These are phyloP conservation scores for Gymnoscopelus braueri DNA, from an alignment of 2,797 vertebrate genomes.

Conservation along the genomic window DNA sequence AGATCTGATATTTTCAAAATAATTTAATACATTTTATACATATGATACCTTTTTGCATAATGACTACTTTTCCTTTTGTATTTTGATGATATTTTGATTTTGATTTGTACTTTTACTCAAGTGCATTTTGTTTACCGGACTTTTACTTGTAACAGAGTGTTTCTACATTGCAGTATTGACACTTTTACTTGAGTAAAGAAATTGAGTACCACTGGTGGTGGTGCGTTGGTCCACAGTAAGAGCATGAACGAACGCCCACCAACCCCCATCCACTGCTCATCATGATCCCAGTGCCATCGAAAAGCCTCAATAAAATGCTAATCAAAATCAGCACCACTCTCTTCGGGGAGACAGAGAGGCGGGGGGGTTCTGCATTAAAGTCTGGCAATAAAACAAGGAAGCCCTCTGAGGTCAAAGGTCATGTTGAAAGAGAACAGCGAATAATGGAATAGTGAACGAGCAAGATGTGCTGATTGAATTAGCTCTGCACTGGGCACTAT, in stretches of 20 bases:
- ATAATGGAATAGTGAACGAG: conserved; percentile 71
- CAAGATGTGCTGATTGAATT: conserved; percentile 58
- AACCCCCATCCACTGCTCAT: conserved; percentile 56
- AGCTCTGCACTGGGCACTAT: conserved; percentile 22
- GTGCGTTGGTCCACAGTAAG: conserved; percentile 51
- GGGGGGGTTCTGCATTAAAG: conserved; percentile 68
- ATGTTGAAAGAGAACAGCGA: conserved; percentile 56
- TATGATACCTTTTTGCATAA: no score
- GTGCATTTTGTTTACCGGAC: no score
- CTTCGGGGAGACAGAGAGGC: conserved; percentile 16
- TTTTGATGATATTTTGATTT: no score
- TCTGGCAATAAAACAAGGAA: conserved; percentile 58
- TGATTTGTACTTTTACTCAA: no score
- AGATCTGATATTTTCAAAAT: no score
- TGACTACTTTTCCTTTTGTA: no score
- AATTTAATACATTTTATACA: no score
- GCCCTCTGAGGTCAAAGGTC: conserved; percentile 59
- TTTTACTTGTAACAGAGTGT: no score
- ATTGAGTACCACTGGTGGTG: no score
- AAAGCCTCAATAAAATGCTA: conserved; percentile 71
- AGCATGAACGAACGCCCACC: conserved; percentile 42
- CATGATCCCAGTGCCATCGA: conserved; percentile 59
- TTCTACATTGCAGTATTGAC: no score
- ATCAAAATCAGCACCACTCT: conserved; percentile 58
- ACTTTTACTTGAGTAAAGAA: no score